phyloP scores from a whole-genome alignment of 2,888 invertebrate genomes.

The Agonopterix alstromeriana region DNA sequence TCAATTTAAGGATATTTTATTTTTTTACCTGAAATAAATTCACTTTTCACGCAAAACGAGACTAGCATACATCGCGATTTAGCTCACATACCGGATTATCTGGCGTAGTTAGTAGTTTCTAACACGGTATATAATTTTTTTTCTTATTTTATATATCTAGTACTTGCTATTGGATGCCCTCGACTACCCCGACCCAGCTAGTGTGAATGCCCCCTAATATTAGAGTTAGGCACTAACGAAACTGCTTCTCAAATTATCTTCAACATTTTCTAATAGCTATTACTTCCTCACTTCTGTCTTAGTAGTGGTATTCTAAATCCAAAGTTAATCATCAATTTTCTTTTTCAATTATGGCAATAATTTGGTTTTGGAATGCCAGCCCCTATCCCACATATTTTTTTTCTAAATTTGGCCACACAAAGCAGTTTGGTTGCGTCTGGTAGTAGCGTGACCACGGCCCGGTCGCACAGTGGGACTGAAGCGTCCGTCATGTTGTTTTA shows the following conservation, averaged over 20 bases:
- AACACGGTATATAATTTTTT: conserved; percentile 46
- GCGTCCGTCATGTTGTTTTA: conserved; percentile 65
- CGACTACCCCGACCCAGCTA: conserved; percentile 60
- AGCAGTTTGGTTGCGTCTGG: conserved; percentile 38
- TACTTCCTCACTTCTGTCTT: conserved; percentile 37
- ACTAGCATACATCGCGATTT: conserved; percentile 29
- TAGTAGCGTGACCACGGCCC: conserved; percentile 15
- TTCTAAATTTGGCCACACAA: conserved; percentile 39
- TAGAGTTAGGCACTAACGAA: conserved; percentile 64
- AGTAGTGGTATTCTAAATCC: conserved; percentile 58
- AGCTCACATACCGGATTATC: conserved; percentile 73
- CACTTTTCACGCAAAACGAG: conserved; percentile 12
- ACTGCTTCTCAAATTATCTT: conserved; percentile 50
- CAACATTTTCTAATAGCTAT: conserved; percentile 31
- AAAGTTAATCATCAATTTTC: conserved; percentile 20
- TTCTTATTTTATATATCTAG: conserved; percentile 49
- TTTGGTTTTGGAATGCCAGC: conserved; percentile 57
- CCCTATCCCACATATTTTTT: conserved; percentile 27
- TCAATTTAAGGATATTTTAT: conserved; percentile 61
- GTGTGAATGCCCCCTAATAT: conserved; percentile 66
- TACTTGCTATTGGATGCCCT: conserved; percentile 72
- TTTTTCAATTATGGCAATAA: conserved; percentile 1
- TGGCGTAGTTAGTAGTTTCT: conserved; percentile 57
- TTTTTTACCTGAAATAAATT: conserved; percentile 36
- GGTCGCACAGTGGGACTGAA: conserved; percentile 45